These are phyloP conservation scores for Caenorhabditis virilis DNA, from an alignment of 2,888 invertebrate species.

Conservation along the genomic window DNA sequence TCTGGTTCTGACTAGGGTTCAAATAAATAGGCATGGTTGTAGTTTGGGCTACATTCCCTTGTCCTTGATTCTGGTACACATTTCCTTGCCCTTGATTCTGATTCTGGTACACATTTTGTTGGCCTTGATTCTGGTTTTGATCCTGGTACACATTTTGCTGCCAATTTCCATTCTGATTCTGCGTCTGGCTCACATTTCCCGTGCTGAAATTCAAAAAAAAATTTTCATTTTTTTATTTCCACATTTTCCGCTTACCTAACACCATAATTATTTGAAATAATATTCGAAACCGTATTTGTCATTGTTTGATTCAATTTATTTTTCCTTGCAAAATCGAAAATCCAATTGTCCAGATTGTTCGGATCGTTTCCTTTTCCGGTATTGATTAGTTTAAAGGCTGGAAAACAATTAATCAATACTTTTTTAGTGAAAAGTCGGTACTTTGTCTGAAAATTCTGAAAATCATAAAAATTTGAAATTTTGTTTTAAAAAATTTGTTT, in stretches of 20 bases:
- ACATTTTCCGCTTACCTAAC: not conserved
- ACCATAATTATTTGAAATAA: slow-evolving; percentile 41
- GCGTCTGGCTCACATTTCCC: slow-evolving; percentile 7
- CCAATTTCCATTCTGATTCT: slow-evolving; percentile 3
- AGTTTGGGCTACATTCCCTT: too few relatives aligned
- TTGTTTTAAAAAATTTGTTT: not conserved
- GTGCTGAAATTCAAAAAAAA: too few relatives aligned
- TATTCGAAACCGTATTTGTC: slow-evolving; percentile 23
- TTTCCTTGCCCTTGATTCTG: not conserved
- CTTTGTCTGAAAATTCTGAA: not conserved
- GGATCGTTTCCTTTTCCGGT: slow-evolving; percentile 36
- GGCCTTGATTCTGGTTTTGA: slow-evolving; percentile 7
- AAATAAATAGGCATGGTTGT: too few relatives aligned
- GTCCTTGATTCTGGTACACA: slow-evolving; percentile 6
- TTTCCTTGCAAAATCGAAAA: slow-evolving; percentile 54
- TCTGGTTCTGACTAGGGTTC: too few relatives aligned
- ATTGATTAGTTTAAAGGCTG: slow-evolving; percentile 48
- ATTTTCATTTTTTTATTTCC: not conserved
- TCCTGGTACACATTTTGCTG: not conserved
- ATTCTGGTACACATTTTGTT: slow-evolving; percentile 1
- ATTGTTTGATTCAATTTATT: slow-evolving; percentile 46
- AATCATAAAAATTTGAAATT: too few relatives aligned
- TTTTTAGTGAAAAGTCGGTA: too few relatives aligned
- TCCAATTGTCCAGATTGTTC: slow-evolving; percentile 46
- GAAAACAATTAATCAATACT: too few relatives aligned